A percentile compares a stretch with the other conserved stretches of the same genome.
These are phyloP conservation scores for Calyptommatus sinebrachiatus DNA, from an alignment of 2,113 vertebrate species.

Conservation along the genomic window DNA sequence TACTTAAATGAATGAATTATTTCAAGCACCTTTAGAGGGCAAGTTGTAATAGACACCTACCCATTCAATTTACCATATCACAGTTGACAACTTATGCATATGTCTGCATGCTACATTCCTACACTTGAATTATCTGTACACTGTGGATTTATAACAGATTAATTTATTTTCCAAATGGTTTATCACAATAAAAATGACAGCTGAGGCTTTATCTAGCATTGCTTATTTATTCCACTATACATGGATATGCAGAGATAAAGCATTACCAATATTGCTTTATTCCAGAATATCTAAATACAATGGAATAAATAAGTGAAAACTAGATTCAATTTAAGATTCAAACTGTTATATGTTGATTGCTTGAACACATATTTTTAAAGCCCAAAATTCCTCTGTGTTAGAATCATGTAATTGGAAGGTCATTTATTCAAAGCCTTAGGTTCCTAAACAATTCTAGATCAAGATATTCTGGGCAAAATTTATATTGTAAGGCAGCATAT, in stretches of 20 bases:
- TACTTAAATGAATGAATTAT: constrained; percentile 20
- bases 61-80: background rate
- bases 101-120: background rate
- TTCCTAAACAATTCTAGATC: too few relatives aligned
- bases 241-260: too few relatives aligned
- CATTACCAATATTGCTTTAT: too few relatives aligned
- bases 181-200: too few relatives aligned
- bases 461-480: too few relatives aligned
- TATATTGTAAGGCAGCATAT: too few relatives aligned
- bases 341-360: background rate
- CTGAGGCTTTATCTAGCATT: too few relatives aligned
- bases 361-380: too few relatives aligned
- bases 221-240: too few relatives aligned
- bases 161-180: background rate
- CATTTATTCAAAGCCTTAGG: too few relatives aligned
- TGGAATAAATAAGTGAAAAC: too few relatives aligned
- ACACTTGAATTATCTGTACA: background rate
- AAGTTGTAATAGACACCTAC: background rate
- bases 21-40: constrained; percentile 16
- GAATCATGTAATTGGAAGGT: background rate
- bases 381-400: background rate
- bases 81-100: background rate
- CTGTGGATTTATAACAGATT: background rate
- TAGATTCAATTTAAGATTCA: background rate
- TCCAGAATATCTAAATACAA: too few relatives aligned